phyloP scores from a whole-genome alignment of 2,888 invertebrate genomes.

The Drosophila siamana region DNA sequence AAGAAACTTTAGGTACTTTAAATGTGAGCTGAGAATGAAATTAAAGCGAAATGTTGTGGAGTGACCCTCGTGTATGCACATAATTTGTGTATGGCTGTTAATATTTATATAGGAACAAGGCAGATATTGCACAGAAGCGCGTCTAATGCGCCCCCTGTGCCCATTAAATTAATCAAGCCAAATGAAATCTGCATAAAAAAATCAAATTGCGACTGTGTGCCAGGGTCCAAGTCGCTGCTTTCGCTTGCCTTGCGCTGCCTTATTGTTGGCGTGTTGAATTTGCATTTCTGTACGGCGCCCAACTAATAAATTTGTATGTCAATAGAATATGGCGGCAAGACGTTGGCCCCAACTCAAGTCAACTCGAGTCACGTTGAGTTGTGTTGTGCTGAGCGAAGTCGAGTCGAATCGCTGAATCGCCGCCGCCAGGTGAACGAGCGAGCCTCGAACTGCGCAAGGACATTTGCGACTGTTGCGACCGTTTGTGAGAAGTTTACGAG shows the following conservation, averaged over 20 bases:
- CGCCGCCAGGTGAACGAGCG: constrained; percentile 45
- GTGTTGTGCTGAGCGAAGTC: background rate
- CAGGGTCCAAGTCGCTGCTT: constrained; percentile 1
- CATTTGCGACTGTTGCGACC: constrained; percentile 59
- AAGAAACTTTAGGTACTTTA: background rate
- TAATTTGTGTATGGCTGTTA: constrained; percentile 42
- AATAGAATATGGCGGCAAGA: constrained; percentile 63
- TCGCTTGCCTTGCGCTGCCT: constrained; percentile 3
- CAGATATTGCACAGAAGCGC: constrained; percentile 64
- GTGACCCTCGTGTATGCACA: constrained; percentile 37
- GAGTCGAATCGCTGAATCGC: constrained; percentile 44
- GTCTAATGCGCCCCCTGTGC: constrained; percentile 57
- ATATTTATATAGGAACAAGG: constrained; percentile 41
- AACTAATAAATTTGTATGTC: constrained; percentile 79
- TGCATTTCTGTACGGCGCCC: constrained; percentile 74
- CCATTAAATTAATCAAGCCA: constrained; percentile 77
- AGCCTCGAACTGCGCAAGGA: constrained; percentile 84
- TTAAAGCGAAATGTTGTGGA: background rate
- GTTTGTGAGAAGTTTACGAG: constrained; percentile 58
- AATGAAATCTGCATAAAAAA: constrained; percentile 76
- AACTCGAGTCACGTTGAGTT: background rate
- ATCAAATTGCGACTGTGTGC: constrained; percentile 21
- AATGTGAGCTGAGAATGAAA: background rate
- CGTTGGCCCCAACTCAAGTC: constrained; percentile 6
- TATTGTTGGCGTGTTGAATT: constrained; percentile 76